A percentile compares a stretch with the other conserved stretches of the same genome.
phyloP scores from a whole-genome alignment of 2,797 vertebrate species.

The Margarornis squamiger region DNA sequence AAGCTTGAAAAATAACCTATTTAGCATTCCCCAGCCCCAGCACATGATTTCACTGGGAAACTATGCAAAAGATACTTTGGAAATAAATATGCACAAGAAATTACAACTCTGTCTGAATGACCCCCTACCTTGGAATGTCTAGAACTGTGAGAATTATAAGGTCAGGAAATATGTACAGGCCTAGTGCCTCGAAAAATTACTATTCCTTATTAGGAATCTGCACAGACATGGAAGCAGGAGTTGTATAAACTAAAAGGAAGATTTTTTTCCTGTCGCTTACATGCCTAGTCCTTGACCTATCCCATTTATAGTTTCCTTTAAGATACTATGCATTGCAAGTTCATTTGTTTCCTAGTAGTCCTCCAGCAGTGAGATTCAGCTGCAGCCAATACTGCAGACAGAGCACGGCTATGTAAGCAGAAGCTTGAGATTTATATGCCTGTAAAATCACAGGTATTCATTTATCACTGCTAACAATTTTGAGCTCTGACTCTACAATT shows the following conservation, averaged over 20 bases:
- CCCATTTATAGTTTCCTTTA: slow-evolving; percentile 84
- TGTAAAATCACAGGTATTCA: slow-evolving; percentile 63
- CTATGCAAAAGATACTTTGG: slow-evolving; percentile 90
- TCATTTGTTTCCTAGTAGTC: slow-evolving; percentile 76
- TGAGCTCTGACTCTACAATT: slow-evolving; percentile 34
- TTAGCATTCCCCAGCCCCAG: slow-evolving; percentile 70
- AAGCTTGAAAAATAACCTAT: slow-evolving; percentile 80
- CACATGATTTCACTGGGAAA: slow-evolving; percentile 88
- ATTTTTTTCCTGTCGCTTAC: slow-evolving; percentile 73
- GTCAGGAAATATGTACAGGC: slow-evolving; percentile 78
- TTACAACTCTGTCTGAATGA: slow-evolving; percentile 81
- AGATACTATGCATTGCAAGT: slow-evolving; percentile 74
- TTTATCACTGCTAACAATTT: slow-evolving; percentile 48
- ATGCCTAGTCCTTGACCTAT: slow-evolving; percentile 80
- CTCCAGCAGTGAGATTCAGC: slow-evolving; percentile 70
- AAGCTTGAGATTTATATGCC: slow-evolving; percentile 47
- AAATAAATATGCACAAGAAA: slow-evolving; percentile 90
- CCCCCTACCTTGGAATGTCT: slow-evolving; percentile 85
- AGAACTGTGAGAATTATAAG: slow-evolving; percentile 85
- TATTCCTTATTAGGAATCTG: slow-evolving; percentile 84
- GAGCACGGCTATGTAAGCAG: slow-evolving; percentile 52
- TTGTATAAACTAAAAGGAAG: slow-evolving; percentile 80
- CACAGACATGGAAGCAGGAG: slow-evolving; percentile 74
- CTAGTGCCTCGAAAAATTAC: slow-evolving; percentile 72
- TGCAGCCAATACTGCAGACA: slow-evolving; percentile 51